Base-by-base conservation (phyloP, 2,113 vertebrate genomes). In the Callocephalon fimbriatum region DNA sequence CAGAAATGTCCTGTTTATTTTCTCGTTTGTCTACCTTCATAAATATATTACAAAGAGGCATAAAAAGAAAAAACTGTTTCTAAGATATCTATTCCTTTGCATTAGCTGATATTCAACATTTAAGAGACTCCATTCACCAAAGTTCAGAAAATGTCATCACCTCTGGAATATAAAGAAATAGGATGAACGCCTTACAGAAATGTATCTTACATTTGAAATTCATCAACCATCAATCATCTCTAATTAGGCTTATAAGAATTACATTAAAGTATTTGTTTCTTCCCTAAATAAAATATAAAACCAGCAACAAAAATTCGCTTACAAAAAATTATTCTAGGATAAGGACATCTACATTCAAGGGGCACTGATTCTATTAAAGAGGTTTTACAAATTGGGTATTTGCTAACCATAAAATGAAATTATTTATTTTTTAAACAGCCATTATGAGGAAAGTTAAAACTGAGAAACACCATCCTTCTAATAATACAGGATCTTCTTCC, bases 371-470 rank as follows among this genome's bases (percentile, higher is more conserved):
- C 59, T 76, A 45, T 47, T 31, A 56, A 62, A 82, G 23, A 63
- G 3, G 14, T 37, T 91, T 87, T 72, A 66, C 32, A 76, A 72
- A 94, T 8, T 83, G 7, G 4, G 13, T 88, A 90, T 89, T 92
- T 92, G 32, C 79, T 87, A 96, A 89, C 27, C 47, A 40, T 48
- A 86, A 80, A 90, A 90, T 78, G 35, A 86, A 68, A 86, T 15
- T 26, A 15, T 93, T 93, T 73, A 26, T 89, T 93, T 95, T 95
- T 88, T 4, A 90, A 97, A 89, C 5, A 44, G 40, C 26, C 35
- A 82, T 81, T 95, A 92, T 88, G 71, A 95, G 61, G 20, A 84
- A 94, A 72, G 51, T 83, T 66, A 95, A 82, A 95, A 94, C 54
- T 92, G 50, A 91, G 93, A 96, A 86, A n/a, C 23, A 58, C 7